A percentile compares a stretch with the other conserved stretches of the same genome.
Evolutionary conservation across 2,797 vertebrate genomes (phyloP).

Genomic region (Columba guinea): DNA sequence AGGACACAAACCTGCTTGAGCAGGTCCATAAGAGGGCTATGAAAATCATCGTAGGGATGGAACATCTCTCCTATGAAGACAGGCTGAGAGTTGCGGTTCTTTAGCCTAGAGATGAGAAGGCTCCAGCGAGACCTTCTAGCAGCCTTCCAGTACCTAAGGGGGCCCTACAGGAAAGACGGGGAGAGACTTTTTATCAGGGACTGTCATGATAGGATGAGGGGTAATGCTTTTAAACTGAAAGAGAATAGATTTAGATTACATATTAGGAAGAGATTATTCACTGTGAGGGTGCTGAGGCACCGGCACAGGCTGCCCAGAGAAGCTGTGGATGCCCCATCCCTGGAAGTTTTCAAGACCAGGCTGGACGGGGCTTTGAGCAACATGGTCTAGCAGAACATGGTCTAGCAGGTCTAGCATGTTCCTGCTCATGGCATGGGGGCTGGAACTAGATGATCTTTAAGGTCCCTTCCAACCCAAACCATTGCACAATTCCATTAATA

Average conservation of each 20-base stretch:
- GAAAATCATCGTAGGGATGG: not conserved
- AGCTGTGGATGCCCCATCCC: accelerated
- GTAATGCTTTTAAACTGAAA: not conserved
- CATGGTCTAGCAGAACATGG: not conserved
- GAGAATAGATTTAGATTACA: not conserved
- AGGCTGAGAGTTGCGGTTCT: not conserved
- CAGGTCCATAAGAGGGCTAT: not conserved
- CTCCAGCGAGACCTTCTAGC: accelerated
- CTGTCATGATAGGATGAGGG: accelerated
- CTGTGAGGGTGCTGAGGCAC: not conserved
- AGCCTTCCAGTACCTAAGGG: not conserved
- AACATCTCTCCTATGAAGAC: accelerated
- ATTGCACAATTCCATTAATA: not conserved
- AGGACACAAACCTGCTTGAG: accelerated
- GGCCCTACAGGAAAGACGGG: not conserved
- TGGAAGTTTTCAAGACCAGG: not conserved
- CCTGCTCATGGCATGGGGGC: not conserved
- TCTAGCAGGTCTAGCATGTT: not conserved
- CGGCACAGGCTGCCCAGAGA: not conserved
- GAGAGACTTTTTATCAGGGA: not conserved
- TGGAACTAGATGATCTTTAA: not conserved
- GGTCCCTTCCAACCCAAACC: not conserved
- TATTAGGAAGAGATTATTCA: not conserved
- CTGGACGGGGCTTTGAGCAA: not conserved
- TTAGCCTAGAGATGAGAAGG: not conserved